Base-by-base conservation (phyloP, 2,113 vertebrate species). In the Microtus richardsoni region DNA sequence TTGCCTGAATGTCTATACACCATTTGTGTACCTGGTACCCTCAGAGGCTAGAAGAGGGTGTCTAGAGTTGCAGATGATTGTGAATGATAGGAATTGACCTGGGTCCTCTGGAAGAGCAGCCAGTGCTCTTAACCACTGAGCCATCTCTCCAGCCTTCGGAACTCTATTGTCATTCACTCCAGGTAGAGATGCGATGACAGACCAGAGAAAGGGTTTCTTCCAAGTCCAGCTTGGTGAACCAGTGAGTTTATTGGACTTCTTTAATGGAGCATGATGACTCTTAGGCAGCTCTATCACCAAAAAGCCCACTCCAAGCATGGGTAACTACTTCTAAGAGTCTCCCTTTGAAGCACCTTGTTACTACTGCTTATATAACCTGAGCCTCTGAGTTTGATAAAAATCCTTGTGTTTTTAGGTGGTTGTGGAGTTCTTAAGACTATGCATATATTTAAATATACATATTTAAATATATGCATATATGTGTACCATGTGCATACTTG, bases 161-260 rank as follows among this genome's bases (percentile, higher is more conserved):
- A 64, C 26, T 84, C 58, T 84, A 64, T 64, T 64, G 64, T 84
- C 44, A 84, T 84, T 84, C 82, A 84, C 82, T 84, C 58, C 82
- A 84, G 82, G 82, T 64, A 84, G 82, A 85, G 41, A 85, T 44
- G 41, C 9, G 41, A 66, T 47, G 83, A 66, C 60, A 85, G 60
- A 85, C 83, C 83, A 85, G 26, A 85, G 83, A 84, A 62, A 84
- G 82, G 82, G 60, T 84, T 62, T 39, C 58, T 30, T 84, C 58
- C 58, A 64, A 44, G 26, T 64, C 58, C 82, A 84, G n/a, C 82
- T 84, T 84, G 82, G 83, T 85, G 83, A 85, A 66, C 62, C 83
- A 85, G 83, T 85, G 62, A 85, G 83, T 66, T 85, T 64, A 64
- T 66, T 66, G 83, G 28, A 66, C 39, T 66, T 66, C 83, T 85